Base-by-base conservation (phyloP, 2,888 invertebrate species). In the Onchidella celtica region DNA sequence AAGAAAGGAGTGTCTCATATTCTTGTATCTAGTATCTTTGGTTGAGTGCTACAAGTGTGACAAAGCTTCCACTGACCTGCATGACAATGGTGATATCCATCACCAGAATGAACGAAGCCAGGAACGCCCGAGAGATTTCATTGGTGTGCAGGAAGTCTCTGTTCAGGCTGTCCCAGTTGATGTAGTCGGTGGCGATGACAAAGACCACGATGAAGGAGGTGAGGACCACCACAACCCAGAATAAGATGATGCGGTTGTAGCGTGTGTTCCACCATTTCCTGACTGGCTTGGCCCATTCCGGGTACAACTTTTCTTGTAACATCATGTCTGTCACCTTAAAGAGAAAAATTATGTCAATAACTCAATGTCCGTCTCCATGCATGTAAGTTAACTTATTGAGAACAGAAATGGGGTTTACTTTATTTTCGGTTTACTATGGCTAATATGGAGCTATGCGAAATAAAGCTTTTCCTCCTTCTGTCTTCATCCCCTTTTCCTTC, bases 271-370 rank as follows among this genome's bases (percentile, higher is more conserved):
- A 91, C 94, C 94, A 94, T 47, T 75, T 84, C 9, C 93, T 83
- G 9, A 86, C 85, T 38, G 89, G 88, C 24, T 57, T 72, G 0
- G 94, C 94, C 94, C 94, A 94, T 69, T 91, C 88, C 0, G 94
- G 94, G 86, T 94, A 94, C 27, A 94, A 90, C 84, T 93, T 93
- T 87, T 94, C 94, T 87, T 94, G 94, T 6, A 94, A 92, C 94
- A 94, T 94, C 89, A 94, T 94, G 87, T 94, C 94, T 63, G 94
- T 94, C 36, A 94, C 94, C 94, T 93, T 79, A 76, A 11, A 34
- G 14, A 59, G 27, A 21, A 34, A 78, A 17, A 69, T 11, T 38
- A 40, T 32, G 47, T 9, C 47, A 47, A 47, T 17, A 47, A 47
- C 17, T n/a, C n/a, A n/a, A n/a, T n/a, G n/a, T n/a, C n/a, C n/a